phyloP scores from a whole-genome alignment of 1,140 invertebrate genomes.

The Leptopilina clavipes region DNA sequence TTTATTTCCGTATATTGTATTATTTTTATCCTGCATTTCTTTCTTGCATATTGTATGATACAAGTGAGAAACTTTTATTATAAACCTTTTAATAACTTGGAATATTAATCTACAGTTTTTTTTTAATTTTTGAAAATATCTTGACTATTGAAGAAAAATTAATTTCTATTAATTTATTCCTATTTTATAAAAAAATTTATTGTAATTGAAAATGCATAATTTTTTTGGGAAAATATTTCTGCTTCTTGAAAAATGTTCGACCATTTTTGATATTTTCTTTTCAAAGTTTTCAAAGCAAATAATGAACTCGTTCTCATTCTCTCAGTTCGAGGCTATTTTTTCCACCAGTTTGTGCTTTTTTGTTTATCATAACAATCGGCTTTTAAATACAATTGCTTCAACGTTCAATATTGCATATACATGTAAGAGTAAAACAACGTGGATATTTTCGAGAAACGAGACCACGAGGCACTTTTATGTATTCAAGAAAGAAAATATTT shows the following conservation, averaged over 20 bases:
- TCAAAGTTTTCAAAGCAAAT: not conserved
- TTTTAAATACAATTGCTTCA: not conserved
- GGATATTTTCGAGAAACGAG: not conserved
- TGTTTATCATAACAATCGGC: conserved; percentile 25
- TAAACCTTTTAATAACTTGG: too few species aligned
- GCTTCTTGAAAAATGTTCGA: conserved; percentile 16
- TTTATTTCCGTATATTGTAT: not conserved
- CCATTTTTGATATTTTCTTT: not conserved
- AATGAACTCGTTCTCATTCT: not conserved
- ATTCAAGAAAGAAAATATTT: not conserved
- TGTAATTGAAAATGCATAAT: too few species aligned
- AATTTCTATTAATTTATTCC: too few species aligned
- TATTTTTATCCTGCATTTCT: not conserved
- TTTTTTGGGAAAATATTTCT: too few species aligned
- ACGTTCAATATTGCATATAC: not conserved
- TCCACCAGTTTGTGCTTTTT: not conserved
- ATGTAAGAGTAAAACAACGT: not conserved
- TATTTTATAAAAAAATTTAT: too few species aligned
- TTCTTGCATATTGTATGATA: not conserved
- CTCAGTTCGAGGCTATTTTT: not conserved
- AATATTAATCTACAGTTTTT: too few species aligned
- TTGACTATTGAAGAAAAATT: too few species aligned
- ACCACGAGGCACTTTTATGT: not conserved
- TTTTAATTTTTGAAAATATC: too few species aligned
- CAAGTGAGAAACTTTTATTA: not conserved